A percentile compares a stretch with the other conserved stretches of the same genome.
Evolutionary conservation across 2,888 invertebrate species (phyloP).

Genomic region (Muscina levida): DNA sequence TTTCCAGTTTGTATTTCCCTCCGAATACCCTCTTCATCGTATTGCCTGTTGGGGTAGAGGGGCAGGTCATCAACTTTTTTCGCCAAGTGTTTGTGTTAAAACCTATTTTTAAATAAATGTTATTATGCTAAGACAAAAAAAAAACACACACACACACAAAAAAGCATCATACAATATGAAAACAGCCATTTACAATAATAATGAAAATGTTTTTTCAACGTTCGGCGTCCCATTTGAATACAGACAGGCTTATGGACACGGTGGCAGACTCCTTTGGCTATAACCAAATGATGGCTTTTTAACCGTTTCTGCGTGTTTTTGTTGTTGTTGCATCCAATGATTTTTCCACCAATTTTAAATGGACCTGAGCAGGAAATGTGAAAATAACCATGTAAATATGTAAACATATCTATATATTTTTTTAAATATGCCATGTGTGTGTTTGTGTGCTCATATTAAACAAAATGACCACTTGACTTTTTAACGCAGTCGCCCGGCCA

Average conservation of each 20-base stretch:
- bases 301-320: not conserved
- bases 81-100: too few species aligned
- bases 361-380: conserved; percentile 38
- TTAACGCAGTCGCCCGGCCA: conserved; percentile 37
- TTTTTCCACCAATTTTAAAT: conserved; percentile 61
- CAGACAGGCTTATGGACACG: not conserved
- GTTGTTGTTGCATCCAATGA: not conserved
- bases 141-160: too few species aligned
- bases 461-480: conserved; percentile 66
- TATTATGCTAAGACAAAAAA: too few species aligned
- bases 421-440: not conserved
- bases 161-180: conserved; percentile 18
- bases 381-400: not conserved
- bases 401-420: not conserved
- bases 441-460: conserved; percentile 55
- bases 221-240: not conserved
- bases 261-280: too few species aligned
- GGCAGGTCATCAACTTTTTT: too few species aligned
- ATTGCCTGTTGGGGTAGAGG: too few species aligned
- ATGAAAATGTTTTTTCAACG: not conserved
- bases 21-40: too few species aligned
- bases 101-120: too few species aligned
- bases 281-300: conserved; percentile 11
- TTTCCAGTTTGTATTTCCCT: too few species aligned
- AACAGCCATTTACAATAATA: conserved; percentile 33